Conservation (phyloP, 2,797 vertebrate species). For the Epinephelus awoara region DNA sequence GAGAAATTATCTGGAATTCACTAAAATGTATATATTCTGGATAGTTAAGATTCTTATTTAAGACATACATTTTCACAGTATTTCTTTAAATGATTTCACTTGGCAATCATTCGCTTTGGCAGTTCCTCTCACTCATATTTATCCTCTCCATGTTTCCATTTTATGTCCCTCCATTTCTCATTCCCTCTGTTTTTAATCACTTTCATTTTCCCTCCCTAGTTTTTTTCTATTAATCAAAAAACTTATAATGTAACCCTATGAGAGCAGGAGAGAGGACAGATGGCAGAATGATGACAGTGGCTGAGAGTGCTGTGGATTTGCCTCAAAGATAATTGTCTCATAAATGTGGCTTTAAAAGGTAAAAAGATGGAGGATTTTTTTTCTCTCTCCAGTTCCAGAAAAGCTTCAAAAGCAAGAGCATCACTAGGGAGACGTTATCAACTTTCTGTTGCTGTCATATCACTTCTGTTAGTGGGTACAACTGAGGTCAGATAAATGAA, state of each 20-base stretch:
- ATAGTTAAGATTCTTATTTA: no score
- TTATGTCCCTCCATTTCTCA: conserved; percentile 10
- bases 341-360: conserved; percentile 39
- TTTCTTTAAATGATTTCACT: no score
- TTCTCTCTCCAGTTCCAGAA: conserved; percentile 15
- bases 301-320: conserved; percentile 19
- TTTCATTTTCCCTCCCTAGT: conserved; percentile 24
- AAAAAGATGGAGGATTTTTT: neutral
- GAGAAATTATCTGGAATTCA: neutral
- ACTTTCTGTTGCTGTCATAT: conserved; percentile 12
- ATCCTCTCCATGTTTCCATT: neutral
- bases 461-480: neutral
- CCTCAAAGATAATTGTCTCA: conserved; percentile 24
- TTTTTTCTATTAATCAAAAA: conserved; percentile 57
- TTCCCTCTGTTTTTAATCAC: conserved; percentile 4
- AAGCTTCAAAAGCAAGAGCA: conserved; percentile 31
- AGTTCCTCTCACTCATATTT: neutral
- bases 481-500: conserved; percentile 31
- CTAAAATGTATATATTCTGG: no score
- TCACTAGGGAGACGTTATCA: conserved; percentile 28
- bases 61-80: no score
- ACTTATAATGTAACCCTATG: conserved; percentile 26
- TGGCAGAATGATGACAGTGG: conserved; percentile 44
- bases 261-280: conserved; percentile 46
- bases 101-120: neutral